Conservation (phyloP, 2,113 vertebrate genomes). For the Syrrhaptes paradoxus region DNA sequence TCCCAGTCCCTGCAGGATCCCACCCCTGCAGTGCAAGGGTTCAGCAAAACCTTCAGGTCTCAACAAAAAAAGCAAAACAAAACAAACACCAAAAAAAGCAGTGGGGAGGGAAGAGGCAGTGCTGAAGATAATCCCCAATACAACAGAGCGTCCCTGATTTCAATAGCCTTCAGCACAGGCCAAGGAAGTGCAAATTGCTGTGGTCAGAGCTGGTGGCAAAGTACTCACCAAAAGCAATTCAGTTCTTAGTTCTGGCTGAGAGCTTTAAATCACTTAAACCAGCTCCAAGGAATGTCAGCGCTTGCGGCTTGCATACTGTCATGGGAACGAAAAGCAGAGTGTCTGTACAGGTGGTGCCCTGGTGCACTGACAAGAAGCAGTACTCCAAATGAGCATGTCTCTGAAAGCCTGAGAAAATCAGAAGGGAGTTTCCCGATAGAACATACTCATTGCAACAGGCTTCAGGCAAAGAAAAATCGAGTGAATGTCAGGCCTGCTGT, state of each 20-base stretch:
- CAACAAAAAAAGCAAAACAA: neutral
- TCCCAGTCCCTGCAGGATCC: constrained; percentile 24
- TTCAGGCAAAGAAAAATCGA: neutral
- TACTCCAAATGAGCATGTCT: neutral
- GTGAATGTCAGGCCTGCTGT: neutral
- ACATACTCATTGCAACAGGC: neutral
- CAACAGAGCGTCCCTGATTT: constrained; percentile 37
- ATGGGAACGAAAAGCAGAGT: neutral
- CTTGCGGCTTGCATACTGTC: neutral
- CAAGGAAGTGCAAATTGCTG: constrained; percentile 58
- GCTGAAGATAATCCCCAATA: constrained; percentile 65
- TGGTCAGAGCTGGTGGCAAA: constrained; percentile 16
- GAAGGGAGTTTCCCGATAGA: neutral
- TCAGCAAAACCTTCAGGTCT: neutral
- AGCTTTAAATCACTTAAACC: neutral
- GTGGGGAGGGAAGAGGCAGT: neutral
- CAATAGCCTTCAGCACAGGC: constrained; percentile 61
- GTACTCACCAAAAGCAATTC: neutral
- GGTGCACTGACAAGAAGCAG: neutral
- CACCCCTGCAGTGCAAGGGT: constrained; percentile 37
- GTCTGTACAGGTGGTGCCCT: neutral
- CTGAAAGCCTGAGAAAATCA: neutral
- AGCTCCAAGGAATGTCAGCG: neutral
- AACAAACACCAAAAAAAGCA: neutral
- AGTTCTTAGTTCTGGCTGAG: neutral